A percentile compares a stretch with the other conserved stretches of the same genome.
These are phyloP conservation scores for Pocillopora meandrina DNA, from an alignment of 92 coral and sea anemone species.

Conservation along the genomic window DNA sequence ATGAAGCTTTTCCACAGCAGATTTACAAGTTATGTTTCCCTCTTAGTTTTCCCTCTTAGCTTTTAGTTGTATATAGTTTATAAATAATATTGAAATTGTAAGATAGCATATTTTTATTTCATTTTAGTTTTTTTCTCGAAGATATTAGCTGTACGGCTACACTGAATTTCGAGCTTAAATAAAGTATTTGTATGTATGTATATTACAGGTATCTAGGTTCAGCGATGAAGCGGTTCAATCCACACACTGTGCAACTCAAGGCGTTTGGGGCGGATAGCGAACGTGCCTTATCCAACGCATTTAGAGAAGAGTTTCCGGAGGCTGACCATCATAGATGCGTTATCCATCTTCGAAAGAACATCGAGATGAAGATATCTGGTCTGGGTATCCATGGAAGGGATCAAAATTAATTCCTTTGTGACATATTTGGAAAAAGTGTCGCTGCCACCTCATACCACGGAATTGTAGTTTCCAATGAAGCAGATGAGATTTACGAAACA, in stretches of 20 bases:
- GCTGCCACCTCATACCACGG: slow-evolving; percentile 44
- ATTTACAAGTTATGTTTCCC: too few relatives aligned
- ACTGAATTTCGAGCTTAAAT: too few relatives aligned
- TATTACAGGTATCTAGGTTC: slow-evolving; percentile 45
- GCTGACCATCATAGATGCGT: slow-evolving; percentile 53
- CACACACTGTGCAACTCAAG: slow-evolving; percentile 35
- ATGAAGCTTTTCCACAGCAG: too few relatives aligned
- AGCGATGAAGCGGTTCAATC: slow-evolving; percentile 39
- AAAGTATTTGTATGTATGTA: background rate
- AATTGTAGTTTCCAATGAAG: slow-evolving; percentile 54
- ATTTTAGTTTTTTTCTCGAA: too few relatives aligned
- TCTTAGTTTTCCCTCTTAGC: too few relatives aligned
- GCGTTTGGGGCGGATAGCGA: slow-evolving; percentile 65
- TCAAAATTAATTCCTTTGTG: slow-evolving; percentile 19
- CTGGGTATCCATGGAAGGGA: slow-evolving; percentile 33
- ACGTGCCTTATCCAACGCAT: slow-evolving; percentile 44
- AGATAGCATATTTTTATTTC: too few relatives aligned
- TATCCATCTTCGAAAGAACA: slow-evolving; percentile 43
- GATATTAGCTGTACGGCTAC: too few relatives aligned
- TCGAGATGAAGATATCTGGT: slow-evolving; percentile 35
- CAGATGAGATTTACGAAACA: slow-evolving; percentile 39
- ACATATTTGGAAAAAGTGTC: slow-evolving; percentile 49
- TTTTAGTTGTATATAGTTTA: too few relatives aligned
- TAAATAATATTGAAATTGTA: too few relatives aligned
- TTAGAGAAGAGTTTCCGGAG: slow-evolving; percentile 39